Percentiles rank a stretch among this genome's conserved stretches.
These are phyloP conservation scores for Xestia xanthographa DNA, from an alignment of 2,888 invertebrate species.

Conservation along the genomic window DNA sequence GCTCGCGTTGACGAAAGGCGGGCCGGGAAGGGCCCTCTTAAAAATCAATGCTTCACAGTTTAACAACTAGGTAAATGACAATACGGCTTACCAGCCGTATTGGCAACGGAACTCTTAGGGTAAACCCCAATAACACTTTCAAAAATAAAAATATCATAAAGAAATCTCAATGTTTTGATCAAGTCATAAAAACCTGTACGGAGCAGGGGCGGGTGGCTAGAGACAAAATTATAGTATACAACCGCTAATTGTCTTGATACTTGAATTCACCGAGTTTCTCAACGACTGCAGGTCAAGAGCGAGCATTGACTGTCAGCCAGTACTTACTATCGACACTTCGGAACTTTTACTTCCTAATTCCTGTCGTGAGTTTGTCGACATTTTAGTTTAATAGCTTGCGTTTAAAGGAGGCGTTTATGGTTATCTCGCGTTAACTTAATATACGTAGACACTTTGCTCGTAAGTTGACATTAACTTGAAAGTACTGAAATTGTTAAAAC, in stretches of 20 bases:
- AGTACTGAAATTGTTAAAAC: slow-evolving; percentile 12
- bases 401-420: slow-evolving; percentile 23
- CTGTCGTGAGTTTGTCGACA: slow-evolving; percentile 28
- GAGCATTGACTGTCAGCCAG: slow-evolving; percentile 31
- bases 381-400: slow-evolving; percentile 45
- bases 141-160: too few species aligned
- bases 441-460: neutral
- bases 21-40: too few species aligned
- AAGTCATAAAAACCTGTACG: neutral
- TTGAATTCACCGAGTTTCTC: slow-evolving; percentile 29
- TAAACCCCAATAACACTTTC: too few species aligned
- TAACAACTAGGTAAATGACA: slow-evolving; percentile 38
- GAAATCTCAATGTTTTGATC: neutral
- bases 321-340: slow-evolving; percentile 4
- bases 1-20: too few species aligned
- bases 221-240: neutral
- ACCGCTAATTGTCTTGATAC: slow-evolving; percentile 43
- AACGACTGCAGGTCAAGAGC: slow-evolving; percentile 57
- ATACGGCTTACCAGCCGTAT: too few species aligned
- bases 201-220: neutral
- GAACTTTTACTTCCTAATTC: slow-evolving; percentile 63
- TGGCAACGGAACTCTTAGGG: too few species aligned
- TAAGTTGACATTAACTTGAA: slow-evolving; percentile 8
- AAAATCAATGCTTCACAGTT: slow-evolving; percentile 26
- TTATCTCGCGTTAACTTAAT: slow-evolving; percentile 19